Percentiles rank a stretch among this genome's conserved stretches.
These are phyloP conservation scores for Ancistrus triradiatus DNA, from an alignment of 2,113 vertebrate species.

Conservation along the genomic window DNA sequence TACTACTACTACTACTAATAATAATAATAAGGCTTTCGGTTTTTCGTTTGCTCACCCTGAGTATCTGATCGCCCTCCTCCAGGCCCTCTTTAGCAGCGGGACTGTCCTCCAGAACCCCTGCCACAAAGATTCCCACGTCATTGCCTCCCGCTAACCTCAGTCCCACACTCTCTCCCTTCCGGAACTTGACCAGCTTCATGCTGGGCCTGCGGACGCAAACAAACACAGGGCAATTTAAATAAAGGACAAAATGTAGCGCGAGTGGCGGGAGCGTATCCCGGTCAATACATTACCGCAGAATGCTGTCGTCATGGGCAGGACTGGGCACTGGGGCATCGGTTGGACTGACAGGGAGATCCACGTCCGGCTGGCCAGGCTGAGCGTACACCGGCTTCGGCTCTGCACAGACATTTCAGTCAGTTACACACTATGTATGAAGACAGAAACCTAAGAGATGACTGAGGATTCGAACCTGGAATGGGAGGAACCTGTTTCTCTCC, in stretches of 20 bases:
- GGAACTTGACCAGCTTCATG: conserved; percentile 98
- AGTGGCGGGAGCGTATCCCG: too few species aligned
- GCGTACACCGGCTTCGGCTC: conserved; percentile 98
- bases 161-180: conserved; percentile 96
- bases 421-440: too few species aligned
- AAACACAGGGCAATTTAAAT: too few species aligned
- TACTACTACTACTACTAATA: too few species aligned
- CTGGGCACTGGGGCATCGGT: conserved; percentile 90
- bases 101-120: conserved; percentile 95
- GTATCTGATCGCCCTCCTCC: conserved; percentile 97
- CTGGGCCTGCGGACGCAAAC: conserved; percentile 77
- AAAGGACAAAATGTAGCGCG: too few species aligned
- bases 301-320: conserved; percentile 88
- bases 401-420: conserved; percentile 49
- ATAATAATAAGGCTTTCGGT: too few species aligned
- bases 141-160: conserved; percentile 95
- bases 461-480: conserved; percentile 79
- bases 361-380: conserved; percentile 94
- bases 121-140: conserved; percentile 97
- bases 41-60: conserved; percentile 87
- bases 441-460: too few species aligned
- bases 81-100: conserved; percentile 96
- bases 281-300: conserved; percentile 87
- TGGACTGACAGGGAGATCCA: conserved; percentile 95
- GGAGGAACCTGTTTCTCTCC: conserved; percentile 81